These are phyloP conservation scores for Cherax quadricarinatus DNA, from an alignment of 1,140 invertebrate genomes.

Conservation along the genomic window DNA sequence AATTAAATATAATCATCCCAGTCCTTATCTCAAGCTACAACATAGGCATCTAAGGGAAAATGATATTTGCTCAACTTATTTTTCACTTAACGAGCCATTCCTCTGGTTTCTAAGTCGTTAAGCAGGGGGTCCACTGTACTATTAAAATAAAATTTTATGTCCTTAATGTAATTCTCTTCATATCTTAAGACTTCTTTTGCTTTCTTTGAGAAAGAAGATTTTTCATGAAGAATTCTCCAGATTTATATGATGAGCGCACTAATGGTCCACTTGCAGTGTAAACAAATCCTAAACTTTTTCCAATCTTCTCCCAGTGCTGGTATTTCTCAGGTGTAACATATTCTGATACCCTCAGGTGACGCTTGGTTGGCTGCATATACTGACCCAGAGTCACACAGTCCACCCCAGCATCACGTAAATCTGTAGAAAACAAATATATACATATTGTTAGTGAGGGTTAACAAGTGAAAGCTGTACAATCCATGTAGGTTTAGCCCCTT, in stretches of 20 bases:
- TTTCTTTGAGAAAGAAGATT: constrained; percentile 82
- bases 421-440: constrained; percentile 76
- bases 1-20: no score
- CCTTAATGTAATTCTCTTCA: neutral
- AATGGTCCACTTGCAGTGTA: constrained; percentile 98
- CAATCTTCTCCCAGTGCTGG: constrained; percentile 91
- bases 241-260: constrained; percentile 90
- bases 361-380: constrained; percentile 99
- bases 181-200: neutral
- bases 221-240: constrained; percentile 87
- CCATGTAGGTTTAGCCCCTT: neutral
- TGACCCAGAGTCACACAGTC: constrained; percentile 98
- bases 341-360: constrained; percentile 94
- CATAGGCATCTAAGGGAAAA: no score
- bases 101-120: no score
- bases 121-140: no score
- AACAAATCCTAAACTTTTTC: constrained; percentile 92
- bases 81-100: no score
- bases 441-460: neutral
- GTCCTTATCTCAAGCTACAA: no score
- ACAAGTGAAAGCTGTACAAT: neutral
- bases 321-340: constrained; percentile 98
- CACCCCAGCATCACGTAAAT: constrained; percentile 87
- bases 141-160: neutral
- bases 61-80: no score